Base-by-base conservation (phyloP, 2,797 vertebrate genomes). In the Pangasius sanitwongsei region DNA sequence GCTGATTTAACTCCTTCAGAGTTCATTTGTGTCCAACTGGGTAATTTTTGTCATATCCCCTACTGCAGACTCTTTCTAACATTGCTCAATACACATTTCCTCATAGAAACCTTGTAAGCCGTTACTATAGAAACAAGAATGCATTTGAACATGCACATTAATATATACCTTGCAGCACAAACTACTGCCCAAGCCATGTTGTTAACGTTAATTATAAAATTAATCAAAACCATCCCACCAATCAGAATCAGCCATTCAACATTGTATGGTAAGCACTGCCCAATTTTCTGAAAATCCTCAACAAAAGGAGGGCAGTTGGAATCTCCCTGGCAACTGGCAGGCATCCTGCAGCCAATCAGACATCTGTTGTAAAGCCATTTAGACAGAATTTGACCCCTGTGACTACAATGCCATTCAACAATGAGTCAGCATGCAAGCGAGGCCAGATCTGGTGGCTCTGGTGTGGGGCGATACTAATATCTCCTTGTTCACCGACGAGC, bases 391-490 rank as follows among this genome's bases (percentile, higher is more conserved):
- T 92, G 90, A 89, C 78, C 50, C 77, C 53, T 37, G 75, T 94
- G 92, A 92, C 91, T 89, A 92, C 88, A 93, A 81, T 28, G 83
- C 69, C 23, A 87, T 89, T 87, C 72, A 90, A 92, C 89, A 92
- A 86, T 92, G 72, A 92, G 88, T 91, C 91, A 90, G 88, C 87
- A 86, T 18, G 61, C 48, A 80, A 69, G 89, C 16, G 85, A 53
- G 78, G 67, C 69, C 20, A 84, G 13, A 82, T 50, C 50, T 59
- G 37, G 18, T 84, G 75, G 16, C 72, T 50, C 50, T 59, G 37
- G 18, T 84, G 81, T 65, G 25, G 11, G 61, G n/a, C 67, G 34
- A 87, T 48, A 88, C 44, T 89, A 65, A 84, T 88, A 80, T 87
- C 89, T 78, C 87, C 83, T 75, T 88, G 87, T 86, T 88, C 77